phyloP scores from a whole-genome alignment of 1,140 invertebrate species.

The Dolichoris vasculosae region DNA sequence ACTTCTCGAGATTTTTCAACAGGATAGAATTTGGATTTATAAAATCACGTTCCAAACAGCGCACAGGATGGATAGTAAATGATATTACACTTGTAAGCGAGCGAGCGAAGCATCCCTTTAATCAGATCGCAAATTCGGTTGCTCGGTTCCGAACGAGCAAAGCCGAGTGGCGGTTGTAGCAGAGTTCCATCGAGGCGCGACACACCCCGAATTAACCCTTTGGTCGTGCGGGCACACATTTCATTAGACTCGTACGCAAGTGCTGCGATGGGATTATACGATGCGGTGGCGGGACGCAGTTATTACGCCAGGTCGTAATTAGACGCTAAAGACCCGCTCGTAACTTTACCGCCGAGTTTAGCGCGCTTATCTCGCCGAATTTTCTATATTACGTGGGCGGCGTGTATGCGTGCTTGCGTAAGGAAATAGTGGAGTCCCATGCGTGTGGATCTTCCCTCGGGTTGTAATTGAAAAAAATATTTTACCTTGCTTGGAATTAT shows the following conservation, averaged over 20 bases:
- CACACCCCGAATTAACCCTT: conserved; percentile 54
- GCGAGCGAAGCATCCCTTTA: too few species aligned
- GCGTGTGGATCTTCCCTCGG: background rate
- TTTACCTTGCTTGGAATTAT: background rate
- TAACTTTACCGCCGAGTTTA: conserved; percentile 43
- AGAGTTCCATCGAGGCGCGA: background rate
- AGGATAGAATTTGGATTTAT: too few species aligned
- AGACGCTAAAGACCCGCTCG: conserved; percentile 52
- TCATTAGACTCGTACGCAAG: conserved; percentile 65
- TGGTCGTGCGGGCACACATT: conserved; percentile 60
- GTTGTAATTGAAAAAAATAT: conserved; percentile 36
- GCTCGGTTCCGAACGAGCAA: too few species aligned
- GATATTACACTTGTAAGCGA: too few species aligned
- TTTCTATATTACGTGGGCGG: conserved; percentile 11
- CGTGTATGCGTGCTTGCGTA: background rate
- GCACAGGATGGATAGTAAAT: too few species aligned
- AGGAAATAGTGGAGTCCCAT: background rate
- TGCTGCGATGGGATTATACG: conserved; percentile 42
- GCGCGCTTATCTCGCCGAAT: conserved; percentile 44
- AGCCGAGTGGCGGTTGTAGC: too few species aligned
- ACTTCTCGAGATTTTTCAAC: too few species aligned
- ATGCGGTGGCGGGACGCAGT: background rate
- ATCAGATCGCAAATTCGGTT: too few species aligned
- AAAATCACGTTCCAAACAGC: too few species aligned
- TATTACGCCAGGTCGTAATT: conserved; percentile 52